These are phyloP conservation scores for Scartelaos histophorus DNA, from an alignment of 2,113 vertebrate genomes.

Conservation along the genomic window DNA sequence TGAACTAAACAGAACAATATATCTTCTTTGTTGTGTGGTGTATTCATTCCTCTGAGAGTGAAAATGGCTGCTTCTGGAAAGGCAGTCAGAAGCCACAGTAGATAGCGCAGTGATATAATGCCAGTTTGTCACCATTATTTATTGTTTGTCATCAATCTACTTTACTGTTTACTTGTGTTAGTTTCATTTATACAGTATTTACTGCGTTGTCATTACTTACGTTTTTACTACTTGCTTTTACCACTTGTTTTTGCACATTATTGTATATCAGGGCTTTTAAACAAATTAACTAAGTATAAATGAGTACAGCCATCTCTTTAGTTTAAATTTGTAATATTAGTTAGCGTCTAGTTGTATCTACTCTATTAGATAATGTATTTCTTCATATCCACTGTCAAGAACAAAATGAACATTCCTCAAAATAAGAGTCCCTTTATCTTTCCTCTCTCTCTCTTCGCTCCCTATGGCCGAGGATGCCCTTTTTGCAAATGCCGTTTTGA, in stretches of 20 bases:
- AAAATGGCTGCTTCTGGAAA: background rate
- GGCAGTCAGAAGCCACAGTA: background rate
- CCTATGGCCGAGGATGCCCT: constrained; percentile 31
- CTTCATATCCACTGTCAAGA: background rate
- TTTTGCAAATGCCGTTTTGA: constrained; percentile 21
- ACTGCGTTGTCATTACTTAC: background rate
- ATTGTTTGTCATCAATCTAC: background rate
- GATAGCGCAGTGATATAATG: background rate
- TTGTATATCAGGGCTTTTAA: background rate
- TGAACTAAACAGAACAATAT: constrained; percentile 12
- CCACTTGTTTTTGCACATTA: no score
- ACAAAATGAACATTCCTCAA: background rate
- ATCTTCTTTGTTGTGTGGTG: background rate
- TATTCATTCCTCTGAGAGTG: background rate
- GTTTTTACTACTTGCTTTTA: no score
- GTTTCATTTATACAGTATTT: background rate
- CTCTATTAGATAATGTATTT: background rate
- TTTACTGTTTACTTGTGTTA: background rate
- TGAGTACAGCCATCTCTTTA: background rate
- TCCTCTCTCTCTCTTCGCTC: background rate
- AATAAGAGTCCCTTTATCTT: background rate
- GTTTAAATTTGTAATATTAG: background rate
- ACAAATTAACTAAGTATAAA: background rate
- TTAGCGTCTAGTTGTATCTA: background rate
- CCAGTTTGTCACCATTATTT: background rate